Evolutionary conservation across 2,888 invertebrate genomes (phyloP).

Genomic region (Vannuccia rotundouncinata): DNA sequence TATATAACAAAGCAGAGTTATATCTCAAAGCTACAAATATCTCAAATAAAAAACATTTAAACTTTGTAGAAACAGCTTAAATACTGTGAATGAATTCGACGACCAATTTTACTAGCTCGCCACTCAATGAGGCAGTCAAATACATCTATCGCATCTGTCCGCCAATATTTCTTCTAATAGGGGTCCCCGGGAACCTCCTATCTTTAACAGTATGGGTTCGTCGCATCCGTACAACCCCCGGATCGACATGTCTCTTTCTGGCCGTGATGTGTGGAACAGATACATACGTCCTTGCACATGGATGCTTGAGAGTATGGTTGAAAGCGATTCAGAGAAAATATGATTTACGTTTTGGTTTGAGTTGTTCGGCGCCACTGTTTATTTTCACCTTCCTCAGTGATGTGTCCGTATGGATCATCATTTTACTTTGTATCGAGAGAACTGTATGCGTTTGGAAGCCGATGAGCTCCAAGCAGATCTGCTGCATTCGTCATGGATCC

Average conservation of each 20-base stretch:
- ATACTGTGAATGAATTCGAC: too few species aligned
- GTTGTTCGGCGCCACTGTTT: conserved; percentile 14
- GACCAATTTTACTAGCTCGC: too few species aligned
- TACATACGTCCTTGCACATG: conserved; percentile 35
- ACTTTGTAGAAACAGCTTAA: too few species aligned
- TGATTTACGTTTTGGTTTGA: conserved; percentile 3
- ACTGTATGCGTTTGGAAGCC: conserved; percentile 31
- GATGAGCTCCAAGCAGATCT: conserved; percentile 9
- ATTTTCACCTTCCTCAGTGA: conserved; percentile 27
- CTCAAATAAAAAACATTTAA: too few species aligned
- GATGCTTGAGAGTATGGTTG: conserved; percentile 30
- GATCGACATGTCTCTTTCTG: conserved; percentile 34
- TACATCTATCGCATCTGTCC: too few species aligned
- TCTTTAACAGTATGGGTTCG: conserved; percentile 33
- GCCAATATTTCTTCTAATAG: conserved; percentile 34
- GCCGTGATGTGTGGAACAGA: conserved; percentile 34
- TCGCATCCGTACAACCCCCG: conserved; percentile 18
- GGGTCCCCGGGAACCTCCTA: conserved; percentile 29
- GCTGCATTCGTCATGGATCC: conserved; percentile 20
- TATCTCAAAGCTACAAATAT: too few species aligned
- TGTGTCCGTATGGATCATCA: conserved; percentile 37
- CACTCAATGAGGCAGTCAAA: too few species aligned
- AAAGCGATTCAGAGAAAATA: neutral
- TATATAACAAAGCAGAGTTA: too few species aligned
- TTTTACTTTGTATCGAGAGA: conserved; percentile 29